These are phyloP conservation scores for Papilio protenor DNA, from an alignment of 2,888 invertebrate species.

Conservation along the genomic window DNA sequence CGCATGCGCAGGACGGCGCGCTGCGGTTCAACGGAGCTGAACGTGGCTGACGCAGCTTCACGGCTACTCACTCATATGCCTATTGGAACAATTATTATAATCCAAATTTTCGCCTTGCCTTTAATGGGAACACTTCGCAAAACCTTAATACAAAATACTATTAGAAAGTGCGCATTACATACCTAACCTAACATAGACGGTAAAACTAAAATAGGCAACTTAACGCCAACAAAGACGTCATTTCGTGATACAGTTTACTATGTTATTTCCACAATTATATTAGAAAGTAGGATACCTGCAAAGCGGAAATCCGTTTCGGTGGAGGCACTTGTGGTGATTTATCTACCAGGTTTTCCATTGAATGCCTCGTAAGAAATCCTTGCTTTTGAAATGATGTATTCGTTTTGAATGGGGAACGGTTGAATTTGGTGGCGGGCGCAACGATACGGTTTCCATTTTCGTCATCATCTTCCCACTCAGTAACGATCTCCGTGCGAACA, in stretches of 20 bases:
- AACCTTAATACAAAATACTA: slow-evolving; percentile 62
- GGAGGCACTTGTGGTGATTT: slow-evolving; percentile 79
- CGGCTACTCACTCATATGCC: slow-evolving; percentile 56
- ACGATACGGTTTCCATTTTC: slow-evolving; percentile 86
- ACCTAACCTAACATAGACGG: slow-evolving; percentile 49
- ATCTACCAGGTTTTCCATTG: slow-evolving; percentile 88
- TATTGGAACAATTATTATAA: slow-evolving; percentile 48
- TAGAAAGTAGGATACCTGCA: slow-evolving; percentile 72
- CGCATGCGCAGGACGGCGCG: slow-evolving; percentile 72
- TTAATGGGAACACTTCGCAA: slow-evolving; percentile 64
- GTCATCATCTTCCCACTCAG: slow-evolving; percentile 86
- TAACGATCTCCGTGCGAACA: slow-evolving; percentile 86
- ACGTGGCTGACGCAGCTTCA: slow-evolving; percentile 60
- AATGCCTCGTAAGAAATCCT: slow-evolving; percentile 84
- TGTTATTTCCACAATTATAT: slow-evolving; percentile 43
- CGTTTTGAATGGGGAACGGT: slow-evolving; percentile 71
- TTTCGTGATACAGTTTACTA: slow-evolving; percentile 39
- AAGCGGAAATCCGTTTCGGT: slow-evolving; percentile 81
- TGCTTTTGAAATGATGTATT: slow-evolving; percentile 74
- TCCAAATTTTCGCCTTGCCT: slow-evolving; percentile 58
- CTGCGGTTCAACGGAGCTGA: slow-evolving; percentile 81
- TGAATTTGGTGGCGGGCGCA: slow-evolving; percentile 79
- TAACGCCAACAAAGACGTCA: slow-evolving; percentile 48
- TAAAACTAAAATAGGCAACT: slow-evolving; percentile 47
- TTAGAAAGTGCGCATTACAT: slow-evolving; percentile 71